A percentile compares a stretch with the other conserved stretches of the same genome.
Conservation (phyloP, 2,113 vertebrate genomes). For the Apeltes quadracus region DNA sequence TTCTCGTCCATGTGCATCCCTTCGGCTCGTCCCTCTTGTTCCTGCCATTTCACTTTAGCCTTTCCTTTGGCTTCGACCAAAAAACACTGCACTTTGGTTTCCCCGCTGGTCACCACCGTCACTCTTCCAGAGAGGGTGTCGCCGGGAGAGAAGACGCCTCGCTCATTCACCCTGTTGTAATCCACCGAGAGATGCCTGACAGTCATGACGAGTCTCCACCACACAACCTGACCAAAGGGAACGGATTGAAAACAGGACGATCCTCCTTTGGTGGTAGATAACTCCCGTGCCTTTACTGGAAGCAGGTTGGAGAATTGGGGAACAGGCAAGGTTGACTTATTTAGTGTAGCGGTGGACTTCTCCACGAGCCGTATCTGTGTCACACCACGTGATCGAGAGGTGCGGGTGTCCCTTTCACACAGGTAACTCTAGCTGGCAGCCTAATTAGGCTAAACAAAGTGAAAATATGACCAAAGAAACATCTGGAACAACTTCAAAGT, state of each 20-base stretch:
- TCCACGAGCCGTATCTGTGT: constrained; percentile 43
- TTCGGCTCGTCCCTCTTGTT: constrained; percentile 34
- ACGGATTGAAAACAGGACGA: neutral
- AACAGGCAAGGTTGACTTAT: neutral
- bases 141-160: constrained; percentile 63
- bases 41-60: constrained; percentile 62
- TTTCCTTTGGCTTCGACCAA: constrained; percentile 71
- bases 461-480: neutral
- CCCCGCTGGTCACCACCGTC: constrained; percentile 62
- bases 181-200: constrained; percentile 70
- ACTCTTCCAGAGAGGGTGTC: constrained; percentile 68
- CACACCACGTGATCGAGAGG: constrained; percentile 52
- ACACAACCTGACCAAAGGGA: neutral
- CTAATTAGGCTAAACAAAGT: constrained; percentile 10
- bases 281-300: neutral
- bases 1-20: constrained; percentile 56
- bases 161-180: constrained; percentile 58
- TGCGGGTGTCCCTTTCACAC: constrained; percentile 68
- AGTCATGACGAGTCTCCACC: constrained; percentile 48
- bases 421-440: constrained; percentile 58
- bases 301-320: neutral
- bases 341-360: neutral
- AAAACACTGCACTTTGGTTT: constrained; percentile 72
- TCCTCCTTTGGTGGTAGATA: neutral
- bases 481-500: neutral